Evolutionary conservation across 2,797 vertebrate genomes (phyloP).

Genomic region (Semaprochilodus insignis): DNA sequence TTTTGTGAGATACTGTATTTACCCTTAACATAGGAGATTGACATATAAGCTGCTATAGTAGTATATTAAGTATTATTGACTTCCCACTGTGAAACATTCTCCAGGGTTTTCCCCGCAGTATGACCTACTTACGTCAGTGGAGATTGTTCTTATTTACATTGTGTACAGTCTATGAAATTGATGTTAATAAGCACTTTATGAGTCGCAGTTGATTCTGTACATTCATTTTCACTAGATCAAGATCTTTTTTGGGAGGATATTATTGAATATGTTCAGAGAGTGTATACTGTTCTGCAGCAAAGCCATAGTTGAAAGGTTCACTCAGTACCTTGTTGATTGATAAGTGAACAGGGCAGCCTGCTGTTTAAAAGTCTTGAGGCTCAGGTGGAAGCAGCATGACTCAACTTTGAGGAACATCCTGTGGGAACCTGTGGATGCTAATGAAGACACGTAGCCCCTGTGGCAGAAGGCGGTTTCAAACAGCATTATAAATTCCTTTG

Average conservation of each 20-base stretch:
- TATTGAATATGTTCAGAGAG: no score
- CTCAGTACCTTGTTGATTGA: constrained; percentile 1
- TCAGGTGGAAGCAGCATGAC: constrained; percentile 6
- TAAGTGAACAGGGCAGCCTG: constrained; percentile 19
- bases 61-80: neutral
- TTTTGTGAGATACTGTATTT: no score
- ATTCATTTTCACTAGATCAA: neutral
- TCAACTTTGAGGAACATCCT: constrained; percentile 26
- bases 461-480: constrained; percentile 28
- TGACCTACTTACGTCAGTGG: constrained; percentile 34
- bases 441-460: constrained; percentile 36
- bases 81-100: neutral
- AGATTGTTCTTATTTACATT: constrained; percentile 5
- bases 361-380: constrained; percentile 14
- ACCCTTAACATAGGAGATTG: neutral
- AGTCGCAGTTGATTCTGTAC: neutral
- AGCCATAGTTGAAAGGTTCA: neutral
- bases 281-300: neutral
- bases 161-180: neutral
- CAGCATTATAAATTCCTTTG: constrained; percentile 21
- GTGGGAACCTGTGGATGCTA: constrained; percentile 2
- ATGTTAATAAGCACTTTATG: neutral
- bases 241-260: neutral
- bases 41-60: no score
- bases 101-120: neutral